A percentile compares a stretch with the other conserved stretches of the same genome.
These are phyloP conservation scores for Hepsetus odoe DNA, from an alignment of 2,113 vertebrate species.

Conservation along the genomic window DNA sequence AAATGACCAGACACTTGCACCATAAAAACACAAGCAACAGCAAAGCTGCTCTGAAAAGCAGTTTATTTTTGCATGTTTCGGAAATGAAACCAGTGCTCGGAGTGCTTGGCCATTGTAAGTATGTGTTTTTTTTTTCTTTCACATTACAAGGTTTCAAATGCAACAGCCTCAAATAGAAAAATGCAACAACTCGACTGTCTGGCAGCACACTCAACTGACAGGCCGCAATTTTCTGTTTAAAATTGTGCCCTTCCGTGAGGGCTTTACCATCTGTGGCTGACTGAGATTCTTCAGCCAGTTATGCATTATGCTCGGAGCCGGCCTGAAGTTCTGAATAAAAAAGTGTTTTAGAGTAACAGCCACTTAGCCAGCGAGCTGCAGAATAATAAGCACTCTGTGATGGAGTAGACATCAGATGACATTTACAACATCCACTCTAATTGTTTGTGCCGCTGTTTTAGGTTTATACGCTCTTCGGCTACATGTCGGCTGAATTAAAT, in stretches of 20 bases:
- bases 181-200: constrained; percentile 45
- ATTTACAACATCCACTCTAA: constrained; percentile 49
- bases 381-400: constrained; percentile 53
- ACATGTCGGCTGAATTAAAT: constrained; percentile 43
- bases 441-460: constrained; percentile 40
- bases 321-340: constrained; percentile 46
- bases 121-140: constrained; percentile 17
- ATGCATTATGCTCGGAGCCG: constrained; percentile 43
- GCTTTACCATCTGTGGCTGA: constrained; percentile 36
- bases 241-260: constrained; percentile 41
- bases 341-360: constrained; percentile 43
- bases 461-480: constrained; percentile 29
- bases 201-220: constrained; percentile 52
- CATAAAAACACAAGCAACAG: constrained; percentile 72
- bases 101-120: neutral
- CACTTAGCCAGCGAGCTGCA: constrained; percentile 49
- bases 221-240: constrained; percentile 58
- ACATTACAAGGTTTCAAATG: constrained; percentile 38
- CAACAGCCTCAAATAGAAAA: constrained; percentile 46
- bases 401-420: constrained; percentile 47
- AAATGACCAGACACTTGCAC: constrained; percentile 61
- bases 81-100: neutral
- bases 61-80: neutral
- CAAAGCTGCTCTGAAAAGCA: neutral
- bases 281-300: constrained; percentile 34